Conservation (phyloP, 2,888 invertebrate genomes). For the Coelopa pilipes region DNA sequence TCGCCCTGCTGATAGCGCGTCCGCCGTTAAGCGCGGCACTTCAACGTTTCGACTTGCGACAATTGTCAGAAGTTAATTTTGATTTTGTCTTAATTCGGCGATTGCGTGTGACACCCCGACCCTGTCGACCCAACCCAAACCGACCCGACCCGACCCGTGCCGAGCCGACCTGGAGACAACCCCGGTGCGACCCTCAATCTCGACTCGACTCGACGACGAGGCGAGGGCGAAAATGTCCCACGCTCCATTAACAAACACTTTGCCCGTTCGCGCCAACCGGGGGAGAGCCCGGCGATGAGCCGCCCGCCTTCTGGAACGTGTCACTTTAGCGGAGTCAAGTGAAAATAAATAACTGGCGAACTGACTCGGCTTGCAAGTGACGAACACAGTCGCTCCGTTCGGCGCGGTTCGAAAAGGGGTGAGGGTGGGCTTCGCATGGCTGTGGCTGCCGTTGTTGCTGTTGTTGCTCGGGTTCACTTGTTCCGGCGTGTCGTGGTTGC, state of each 20-base stretch:
- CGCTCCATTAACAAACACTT: slow-evolving; percentile 24
- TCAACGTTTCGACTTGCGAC: slow-evolving; percentile 13
- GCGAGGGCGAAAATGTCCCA: slow-evolving; percentile 25
- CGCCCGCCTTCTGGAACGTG: slow-evolving; percentile 19
- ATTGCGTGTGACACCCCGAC: slow-evolving; percentile 25
- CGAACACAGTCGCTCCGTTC: not conserved
- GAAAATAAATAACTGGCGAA: slow-evolving; percentile 25
- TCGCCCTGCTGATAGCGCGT: slow-evolving; percentile 24
- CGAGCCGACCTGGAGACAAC: not conserved
- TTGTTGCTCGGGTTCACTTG: not conserved
- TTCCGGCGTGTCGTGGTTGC: not conserved
- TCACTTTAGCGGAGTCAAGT: slow-evolving; percentile 25
- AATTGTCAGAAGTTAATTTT: slow-evolving; percentile 33
- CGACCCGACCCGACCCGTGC: not conserved
- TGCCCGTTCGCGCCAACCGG: not conserved
- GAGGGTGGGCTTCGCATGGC: too few species aligned
- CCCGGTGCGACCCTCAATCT: not conserved
- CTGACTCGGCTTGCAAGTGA: not conserved
- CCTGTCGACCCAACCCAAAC: not conserved
- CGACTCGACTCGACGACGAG: not conserved
- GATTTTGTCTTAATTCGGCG: slow-evolving; percentile 31
- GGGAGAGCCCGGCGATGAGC: not conserved
- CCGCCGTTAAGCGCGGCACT: not conserved
- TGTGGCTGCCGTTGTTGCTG: not conserved
- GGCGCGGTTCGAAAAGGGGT: not conserved